Evolutionary conservation across 1,140 invertebrate species (phyloP), one percentile per base, ranked within the genome.

Genomic region (Monochamus saltuarius): DNA sequence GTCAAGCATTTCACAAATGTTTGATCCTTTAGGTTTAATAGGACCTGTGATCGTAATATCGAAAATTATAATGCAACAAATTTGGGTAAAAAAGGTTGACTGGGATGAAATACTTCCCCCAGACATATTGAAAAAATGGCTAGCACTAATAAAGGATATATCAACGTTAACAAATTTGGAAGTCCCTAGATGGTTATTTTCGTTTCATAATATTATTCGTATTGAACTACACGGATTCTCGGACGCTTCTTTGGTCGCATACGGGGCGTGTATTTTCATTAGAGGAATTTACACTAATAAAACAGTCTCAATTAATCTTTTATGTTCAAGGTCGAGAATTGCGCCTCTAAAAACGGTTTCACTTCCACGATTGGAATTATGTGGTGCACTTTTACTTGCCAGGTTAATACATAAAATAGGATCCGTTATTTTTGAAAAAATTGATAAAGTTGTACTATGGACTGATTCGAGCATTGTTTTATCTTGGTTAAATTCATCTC

Each of bases 11-110:
- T 46, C 66, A 8, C 51, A 68, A 46, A 64, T 80, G 19, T 81
- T 76, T 59, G 79, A 81, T 63, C 79, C 79, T 9, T 58, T 78
- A 16, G 78, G 78, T 13, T 61, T 77, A 13, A 11, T 79, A 11
- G 61, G 66, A 16, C 76, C 78, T 22, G 46, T 77, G 9, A 71
- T 69, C 7, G 66, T 78, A 8, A 60, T 55, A 11, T 66, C 69
- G 16, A 81, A 81, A 67, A 68, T 77, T 6, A 54, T 80, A 6
- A 50, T 81, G 10, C 79, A 81, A 70, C 40, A 72, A 51, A 36
- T 80, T n/a, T 79, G 78, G 77, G 22, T 62, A 47, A 17, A 22
- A 37, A 67, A 71, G 22, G 8, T 77, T n/a, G 71, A 69, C 45
- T 81, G 78, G 78, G 79, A 81, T 60, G 70, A 75, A 19, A 40